Base-by-base conservation (phyloP, 2,113 vertebrate species). In the Esox niger region DNA sequence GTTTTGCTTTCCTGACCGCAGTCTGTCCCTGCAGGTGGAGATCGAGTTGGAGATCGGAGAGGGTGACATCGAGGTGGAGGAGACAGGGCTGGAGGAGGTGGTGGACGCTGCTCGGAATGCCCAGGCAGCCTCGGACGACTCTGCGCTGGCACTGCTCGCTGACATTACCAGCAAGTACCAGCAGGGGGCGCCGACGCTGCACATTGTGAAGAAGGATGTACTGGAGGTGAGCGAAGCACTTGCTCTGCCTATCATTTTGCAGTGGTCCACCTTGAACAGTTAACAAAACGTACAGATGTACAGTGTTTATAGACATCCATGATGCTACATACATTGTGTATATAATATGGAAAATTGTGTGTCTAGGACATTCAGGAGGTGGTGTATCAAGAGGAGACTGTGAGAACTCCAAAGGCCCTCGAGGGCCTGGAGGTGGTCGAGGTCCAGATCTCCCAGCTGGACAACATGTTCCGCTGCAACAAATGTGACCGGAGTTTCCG, bases 151-250 rank as follows among this genome's bases (percentile, higher is more conserved):
- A 29, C 89, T 99, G 70, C 88, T 99, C 64, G 97, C 97, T 6
- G 97, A 99, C 80, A 98, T 99, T 69, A 99, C 97, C 78, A 99
- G 97, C 86, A 98, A 98, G 83, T 99, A 98, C 85, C 95, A 96
- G 63, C 96, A 95, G 15, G 96, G 90, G 54, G 93, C 94, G 62
- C 75, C 82, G 47, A 73, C 83, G 0, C 70, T 88, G n/a, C 89
- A 91, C 2, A 69, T 88, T 20, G 60, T 86, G 27, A 89, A 84
- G 57, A 87, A 83, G 52, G 84, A 33, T 56, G 80, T 6, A 27
- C 68, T 79, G 3, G 84, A 84, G 66, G 47, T 52, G 21, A 52
- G 17, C 38, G 5, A 43, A 17, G 38, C 38, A 43, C 38, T 43
- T 15, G 3, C 11, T 43, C 17, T 43, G 3, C 17, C 38, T 43